phyloP scores from a whole-genome alignment of 2,888 invertebrate genomes.

The Saturnia pavonia region DNA sequence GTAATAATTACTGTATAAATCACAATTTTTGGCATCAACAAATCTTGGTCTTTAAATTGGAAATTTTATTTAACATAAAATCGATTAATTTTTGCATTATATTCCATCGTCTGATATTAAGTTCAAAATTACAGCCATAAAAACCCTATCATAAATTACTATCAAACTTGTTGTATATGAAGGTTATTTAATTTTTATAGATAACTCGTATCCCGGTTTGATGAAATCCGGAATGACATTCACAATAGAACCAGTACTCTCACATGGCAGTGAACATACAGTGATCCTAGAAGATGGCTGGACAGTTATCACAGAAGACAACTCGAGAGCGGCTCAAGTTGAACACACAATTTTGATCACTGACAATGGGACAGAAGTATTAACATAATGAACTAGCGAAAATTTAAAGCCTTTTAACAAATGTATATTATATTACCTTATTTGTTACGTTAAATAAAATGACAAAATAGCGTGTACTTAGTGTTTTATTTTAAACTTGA shows the following conservation, averaged over 20 bases:
- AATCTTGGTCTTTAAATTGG: no score
- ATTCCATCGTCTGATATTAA: neutral
- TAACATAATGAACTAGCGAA: conserved; percentile 79
- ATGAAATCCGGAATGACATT: conserved; percentile 97
- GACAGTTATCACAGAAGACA: conserved; percentile 93
- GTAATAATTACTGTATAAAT: no score
- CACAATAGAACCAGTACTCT: conserved; percentile 95
- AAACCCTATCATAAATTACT: no score
- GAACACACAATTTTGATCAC: conserved; percentile 96
- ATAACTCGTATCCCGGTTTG: conserved; percentile 83
- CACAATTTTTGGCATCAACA: no score
- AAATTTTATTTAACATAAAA: no score
- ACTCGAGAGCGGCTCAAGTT: conserved; percentile 92
- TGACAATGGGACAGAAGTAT: conserved; percentile 87
- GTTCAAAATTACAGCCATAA: neutral
- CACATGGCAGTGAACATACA: conserved; percentile 86
- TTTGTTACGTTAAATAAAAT: conserved; percentile 41
- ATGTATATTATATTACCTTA: neutral
- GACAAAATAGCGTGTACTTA: conserved; percentile 60
- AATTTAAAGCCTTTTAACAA: neutral
- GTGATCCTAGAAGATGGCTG: conserved; percentile 92
- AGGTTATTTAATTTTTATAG: conserved; percentile 58
- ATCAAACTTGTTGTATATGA: no score
- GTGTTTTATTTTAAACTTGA: conserved; percentile 72
- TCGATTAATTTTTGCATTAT: no score